Percentiles rank a stretch among this genome's conserved stretches.
Evolutionary conservation across 2,797 vertebrate species (phyloP).

Genomic region (Helarctos malayanus): DNA sequence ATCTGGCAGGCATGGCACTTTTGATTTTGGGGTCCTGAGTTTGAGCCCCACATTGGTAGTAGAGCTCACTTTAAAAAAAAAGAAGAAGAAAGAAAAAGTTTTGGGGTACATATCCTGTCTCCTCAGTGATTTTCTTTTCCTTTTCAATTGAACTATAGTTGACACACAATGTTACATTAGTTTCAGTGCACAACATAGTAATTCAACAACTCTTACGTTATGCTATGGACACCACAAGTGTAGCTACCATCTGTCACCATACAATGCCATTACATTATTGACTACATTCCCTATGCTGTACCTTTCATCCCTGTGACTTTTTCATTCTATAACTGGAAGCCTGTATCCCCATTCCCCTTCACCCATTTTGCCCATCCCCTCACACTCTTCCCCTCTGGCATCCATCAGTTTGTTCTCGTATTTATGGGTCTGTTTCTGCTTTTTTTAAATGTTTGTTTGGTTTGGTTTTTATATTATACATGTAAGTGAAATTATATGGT

Average conservation of each 20-base stretch:
- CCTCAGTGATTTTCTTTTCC: neutral
- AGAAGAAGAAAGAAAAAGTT: neutral
- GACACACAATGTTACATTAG: neutral
- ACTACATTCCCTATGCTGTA: too few relatives aligned
- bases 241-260: too few relatives aligned
- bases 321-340: neutral
- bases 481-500: neutral
- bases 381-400: neutral
- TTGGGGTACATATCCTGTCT: neutral
- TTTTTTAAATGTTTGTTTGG: neutral
- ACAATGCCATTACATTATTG: too few relatives aligned
- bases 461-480: neutral
- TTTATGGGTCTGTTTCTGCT: neutral
- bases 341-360: neutral
- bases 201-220: neutral
- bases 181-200: neutral
- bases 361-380: neutral
- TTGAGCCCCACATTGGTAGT: rapidly evolving
- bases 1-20: neutral
- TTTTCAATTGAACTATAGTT: neutral
- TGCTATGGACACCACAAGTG: too few relatives aligned
- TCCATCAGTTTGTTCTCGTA: neutral
- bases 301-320: neutral
- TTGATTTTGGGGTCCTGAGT: neutral
- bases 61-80: neutral